A percentile compares a stretch with the other conserved stretches of the same genome.
Conservation (phyloP, 2,888 invertebrate genomes). For the Sminthurinus aureus region DNA sequence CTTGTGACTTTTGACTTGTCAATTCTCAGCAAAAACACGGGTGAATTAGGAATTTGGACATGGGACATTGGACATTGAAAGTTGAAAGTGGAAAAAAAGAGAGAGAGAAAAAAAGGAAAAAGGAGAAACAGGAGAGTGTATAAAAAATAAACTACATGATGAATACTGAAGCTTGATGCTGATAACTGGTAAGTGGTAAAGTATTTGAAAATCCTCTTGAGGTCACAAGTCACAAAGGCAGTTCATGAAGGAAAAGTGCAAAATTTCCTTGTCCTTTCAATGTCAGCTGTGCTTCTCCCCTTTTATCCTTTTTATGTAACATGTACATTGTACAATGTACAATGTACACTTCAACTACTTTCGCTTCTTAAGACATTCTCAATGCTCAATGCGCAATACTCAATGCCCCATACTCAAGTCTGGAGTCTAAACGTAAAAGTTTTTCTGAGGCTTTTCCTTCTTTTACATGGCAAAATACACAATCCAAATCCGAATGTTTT, state of each 20-base stretch:
- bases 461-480: too few species aligned
- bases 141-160: not conserved
- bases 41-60: not conserved
- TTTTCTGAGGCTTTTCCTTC: too few species aligned
- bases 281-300: constrained; percentile 17
- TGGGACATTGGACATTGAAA: not conserved
- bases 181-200: not conserved
- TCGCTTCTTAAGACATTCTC: not conserved
- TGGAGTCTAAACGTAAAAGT: too few species aligned
- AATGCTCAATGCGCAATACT: too few species aligned
- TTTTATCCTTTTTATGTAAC: not conserved
- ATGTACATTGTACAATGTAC: too few species aligned
- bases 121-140: not conserved
- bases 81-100: not conserved
- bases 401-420: too few species aligned
- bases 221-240: too few species aligned
- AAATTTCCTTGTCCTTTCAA: constrained; percentile 31
- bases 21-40: not conserved
- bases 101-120: not conserved
- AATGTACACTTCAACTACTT: not conserved
- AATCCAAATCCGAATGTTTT: too few species aligned
- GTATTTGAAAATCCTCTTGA: constrained; percentile 28
- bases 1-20: not conserved
- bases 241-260: constrained; percentile 7
- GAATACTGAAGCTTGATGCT: not conserved